A percentile compares a stretch with the other conserved stretches of the same genome.
phyloP scores from a whole-genome alignment of 1,140 invertebrate species.

The Phthorimaea operculella region DNA sequence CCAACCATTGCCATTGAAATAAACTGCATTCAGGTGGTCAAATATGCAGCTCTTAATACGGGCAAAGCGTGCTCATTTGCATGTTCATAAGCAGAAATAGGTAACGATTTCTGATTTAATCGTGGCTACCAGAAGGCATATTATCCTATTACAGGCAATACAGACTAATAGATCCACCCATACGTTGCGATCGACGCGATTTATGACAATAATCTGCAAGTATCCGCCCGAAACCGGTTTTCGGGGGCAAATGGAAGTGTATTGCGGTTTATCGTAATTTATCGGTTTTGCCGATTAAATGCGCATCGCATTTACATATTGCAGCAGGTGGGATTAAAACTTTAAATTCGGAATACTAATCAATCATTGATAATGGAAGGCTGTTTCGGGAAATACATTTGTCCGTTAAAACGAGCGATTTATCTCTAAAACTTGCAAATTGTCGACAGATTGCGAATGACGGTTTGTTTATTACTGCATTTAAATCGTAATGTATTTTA shows the following conservation, averaged over 20 bases:
- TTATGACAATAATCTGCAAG: slow-evolving; percentile 55
- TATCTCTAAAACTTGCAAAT: too few relatives aligned
- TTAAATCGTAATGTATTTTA: too few relatives aligned
- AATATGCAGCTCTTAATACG: too few relatives aligned
- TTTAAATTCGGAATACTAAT: slow-evolving; percentile 2
- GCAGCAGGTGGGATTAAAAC: slow-evolving; percentile 3
- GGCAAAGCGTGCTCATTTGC: too few relatives aligned
- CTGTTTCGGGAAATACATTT: slow-evolving; percentile 10
- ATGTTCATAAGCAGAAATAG: too few relatives aligned
- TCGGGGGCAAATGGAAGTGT: slow-evolving; percentile 33
- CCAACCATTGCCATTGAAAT: too few relatives aligned
- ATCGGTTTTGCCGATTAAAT: slow-evolving; percentile 25
- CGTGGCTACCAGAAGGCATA: too few relatives aligned
- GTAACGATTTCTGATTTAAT: too few relatives aligned
- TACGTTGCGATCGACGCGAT: slow-evolving; percentile 22
- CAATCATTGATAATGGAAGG: neutral
- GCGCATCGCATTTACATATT: slow-evolving; percentile 10
- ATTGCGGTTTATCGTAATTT: slow-evolving; percentile 33
- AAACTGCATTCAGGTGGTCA: too few relatives aligned
- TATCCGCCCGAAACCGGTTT: slow-evolving; percentile 32
- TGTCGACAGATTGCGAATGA: too few relatives aligned
- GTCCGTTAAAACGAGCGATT: slow-evolving; percentile 3
- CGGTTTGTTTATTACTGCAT: too few relatives aligned
- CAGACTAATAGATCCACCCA: neutral
- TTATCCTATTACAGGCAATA: neutral